Conservation (phyloP, 2,888 invertebrate species). For the Megastigmus dorsalis region DNA sequence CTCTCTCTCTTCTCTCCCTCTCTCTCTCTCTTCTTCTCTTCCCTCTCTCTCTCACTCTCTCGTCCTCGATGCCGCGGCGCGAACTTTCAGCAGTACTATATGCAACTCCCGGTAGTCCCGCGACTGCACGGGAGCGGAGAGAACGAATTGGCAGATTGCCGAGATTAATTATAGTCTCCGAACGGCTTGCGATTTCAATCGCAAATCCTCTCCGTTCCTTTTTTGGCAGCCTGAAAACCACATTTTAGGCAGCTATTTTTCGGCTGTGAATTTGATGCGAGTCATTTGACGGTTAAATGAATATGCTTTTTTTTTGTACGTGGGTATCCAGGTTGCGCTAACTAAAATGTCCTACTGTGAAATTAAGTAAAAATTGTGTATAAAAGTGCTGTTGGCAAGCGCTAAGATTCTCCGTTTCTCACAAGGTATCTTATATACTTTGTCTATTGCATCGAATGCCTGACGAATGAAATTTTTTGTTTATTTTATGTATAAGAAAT, state of each 20-base stretch:
- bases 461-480: too few relatives aligned
- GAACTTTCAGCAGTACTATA: background rate
- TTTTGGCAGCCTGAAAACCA: background rate
- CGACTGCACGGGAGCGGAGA: background rate
- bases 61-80: background rate
- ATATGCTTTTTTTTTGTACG: background rate
- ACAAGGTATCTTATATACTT: too few relatives aligned
- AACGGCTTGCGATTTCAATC: constrained; percentile 46
- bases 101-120: too few relatives aligned
- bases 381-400: too few relatives aligned
- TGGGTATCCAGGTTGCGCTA: too few relatives aligned
- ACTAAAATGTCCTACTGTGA: too few relatives aligned
- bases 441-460: too few relatives aligned
- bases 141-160: constrained; percentile 60
- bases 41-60: background rate
- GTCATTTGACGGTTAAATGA: constrained; percentile 24
- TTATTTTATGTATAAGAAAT: too few relatives aligned
- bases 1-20: background rate
- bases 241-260: constrained; percentile 26
- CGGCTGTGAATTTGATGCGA: background rate
- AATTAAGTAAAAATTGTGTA: too few relatives aligned
- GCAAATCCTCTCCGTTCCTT: background rate
- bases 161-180: constrained; percentile 61
- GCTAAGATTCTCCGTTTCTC: too few relatives aligned
- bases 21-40: background rate